Evolutionary conservation across 2,797 vertebrate species (phyloP).

Genomic region (Muscicapa comitata): DNA sequence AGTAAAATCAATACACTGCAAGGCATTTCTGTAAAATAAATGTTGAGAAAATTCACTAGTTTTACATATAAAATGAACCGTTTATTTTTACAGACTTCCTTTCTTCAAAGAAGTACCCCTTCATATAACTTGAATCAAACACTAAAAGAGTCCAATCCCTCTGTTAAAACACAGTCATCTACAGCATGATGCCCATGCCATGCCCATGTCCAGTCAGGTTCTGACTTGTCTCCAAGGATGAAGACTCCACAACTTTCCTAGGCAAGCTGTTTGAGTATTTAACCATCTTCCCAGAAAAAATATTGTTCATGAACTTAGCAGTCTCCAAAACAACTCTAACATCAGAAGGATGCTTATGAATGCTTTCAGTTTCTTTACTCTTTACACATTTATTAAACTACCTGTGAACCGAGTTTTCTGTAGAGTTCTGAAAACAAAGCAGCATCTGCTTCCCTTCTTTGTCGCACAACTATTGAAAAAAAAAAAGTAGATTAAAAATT

Average conservation of each 20-base stretch:
- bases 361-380: background rate
- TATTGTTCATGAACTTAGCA: background rate
- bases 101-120: background rate
- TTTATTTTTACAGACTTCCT: background rate
- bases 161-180: background rate
- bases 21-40: background rate
- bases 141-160: background rate
- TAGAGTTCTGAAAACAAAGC: conserved; percentile 95
- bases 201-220: background rate
- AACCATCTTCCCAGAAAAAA: background rate
- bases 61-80: background rate
- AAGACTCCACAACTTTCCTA: background rate
- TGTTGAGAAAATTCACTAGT: background rate
- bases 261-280: background rate
- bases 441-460: conserved; percentile 91
- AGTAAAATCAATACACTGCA: background rate
- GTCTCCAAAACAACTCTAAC: background rate
- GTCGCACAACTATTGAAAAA: conserved; percentile 83
- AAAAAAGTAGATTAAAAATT: background rate
- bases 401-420: conserved; percentile 94
- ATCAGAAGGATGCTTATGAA: background rate
- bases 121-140: background rate
- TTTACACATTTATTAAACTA: conserved; percentile 23
- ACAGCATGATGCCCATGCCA: background rate
- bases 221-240: background rate